Evolutionary conservation across 2,888 invertebrate species (phyloP).

Genomic region (Chydorus sphaericus): DNA sequence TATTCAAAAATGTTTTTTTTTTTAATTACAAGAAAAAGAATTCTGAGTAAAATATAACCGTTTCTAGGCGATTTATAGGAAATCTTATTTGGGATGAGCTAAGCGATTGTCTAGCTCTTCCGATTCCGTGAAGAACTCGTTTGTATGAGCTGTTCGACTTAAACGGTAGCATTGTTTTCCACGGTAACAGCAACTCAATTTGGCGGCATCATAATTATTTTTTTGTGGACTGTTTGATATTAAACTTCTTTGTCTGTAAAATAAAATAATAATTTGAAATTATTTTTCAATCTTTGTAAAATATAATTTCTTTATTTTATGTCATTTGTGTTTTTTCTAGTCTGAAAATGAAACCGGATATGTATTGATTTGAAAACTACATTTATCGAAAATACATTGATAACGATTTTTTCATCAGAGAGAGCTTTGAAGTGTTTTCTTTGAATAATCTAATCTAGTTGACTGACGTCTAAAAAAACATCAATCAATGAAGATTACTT

Average conservation of each 20-base stretch:
- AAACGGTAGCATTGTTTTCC: background rate
- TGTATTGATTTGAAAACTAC: too few species aligned
- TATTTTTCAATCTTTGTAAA: background rate
- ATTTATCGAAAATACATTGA: too few species aligned
- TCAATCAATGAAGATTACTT: too few species aligned
- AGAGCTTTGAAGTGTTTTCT: too few species aligned
- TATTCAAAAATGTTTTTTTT: background rate
- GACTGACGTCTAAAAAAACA: too few species aligned
- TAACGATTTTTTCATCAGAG: too few species aligned
- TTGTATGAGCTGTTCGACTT: background rate
- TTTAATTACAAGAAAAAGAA: background rate
- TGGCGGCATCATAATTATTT: background rate
- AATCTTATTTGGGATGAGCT: constrained; percentile 54
- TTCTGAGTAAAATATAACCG: constrained; percentile 34
- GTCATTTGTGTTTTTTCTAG: background rate
- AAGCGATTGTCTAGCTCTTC: constrained; percentile 37
- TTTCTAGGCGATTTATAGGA: constrained; percentile 66
- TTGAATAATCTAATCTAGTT: too few species aligned
- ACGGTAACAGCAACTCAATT: background rate
- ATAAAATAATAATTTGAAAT: background rate
- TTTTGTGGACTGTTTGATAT: background rate
- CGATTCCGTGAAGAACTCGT: constrained; percentile 12
- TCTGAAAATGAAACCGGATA: too few species aligned
- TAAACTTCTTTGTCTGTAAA: background rate
- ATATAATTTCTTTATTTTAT: background rate